A percentile compares a stretch with the other conserved stretches of the same genome.
Conservation (phyloP, 2,888 invertebrate species). For the Parnassius apollo region DNA sequence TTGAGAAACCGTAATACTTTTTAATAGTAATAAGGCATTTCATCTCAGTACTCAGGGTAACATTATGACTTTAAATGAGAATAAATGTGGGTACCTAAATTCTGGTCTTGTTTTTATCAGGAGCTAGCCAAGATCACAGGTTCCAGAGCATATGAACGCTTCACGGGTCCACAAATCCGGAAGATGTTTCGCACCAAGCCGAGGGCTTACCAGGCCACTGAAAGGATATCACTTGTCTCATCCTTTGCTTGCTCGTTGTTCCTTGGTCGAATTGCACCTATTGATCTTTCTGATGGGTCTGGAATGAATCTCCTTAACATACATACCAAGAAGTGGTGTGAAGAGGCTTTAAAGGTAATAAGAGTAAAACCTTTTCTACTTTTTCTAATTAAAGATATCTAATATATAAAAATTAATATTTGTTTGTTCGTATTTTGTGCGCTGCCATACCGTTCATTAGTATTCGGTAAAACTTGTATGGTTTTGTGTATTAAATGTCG, state of each 20-base stretch:
- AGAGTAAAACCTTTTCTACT: not conserved
- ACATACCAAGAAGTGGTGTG: constrained; percentile 87
- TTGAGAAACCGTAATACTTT: no score
- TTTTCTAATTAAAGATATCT: no score
- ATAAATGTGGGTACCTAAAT: no score
- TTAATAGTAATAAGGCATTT: no score
- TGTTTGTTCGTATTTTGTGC: no score
- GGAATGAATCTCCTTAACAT: constrained; percentile 98
- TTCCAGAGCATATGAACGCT: constrained; percentile 92
- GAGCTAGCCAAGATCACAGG: constrained; percentile 90
- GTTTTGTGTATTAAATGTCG: no score
- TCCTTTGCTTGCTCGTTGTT: constrained; percentile 95
- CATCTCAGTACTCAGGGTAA: no score
- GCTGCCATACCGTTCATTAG: no score
- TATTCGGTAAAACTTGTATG: no score
- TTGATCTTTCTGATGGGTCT: constrained; percentile 95
- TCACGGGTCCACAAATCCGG: constrained; percentile 96
- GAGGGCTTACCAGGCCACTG: constrained; percentile 79
- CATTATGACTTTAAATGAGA: no score
- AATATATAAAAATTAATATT: no score
- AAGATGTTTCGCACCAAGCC: constrained; percentile 88
- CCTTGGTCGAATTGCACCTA: constrained; percentile 92
- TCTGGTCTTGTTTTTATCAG: constrained; percentile 47
- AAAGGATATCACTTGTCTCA: constrained; percentile 95
- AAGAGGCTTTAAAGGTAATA: constrained; percentile 85